These are phyloP conservation scores for Aleiodes alternator DNA, from an alignment of 2,888 invertebrate species.

Conservation along the genomic window DNA sequence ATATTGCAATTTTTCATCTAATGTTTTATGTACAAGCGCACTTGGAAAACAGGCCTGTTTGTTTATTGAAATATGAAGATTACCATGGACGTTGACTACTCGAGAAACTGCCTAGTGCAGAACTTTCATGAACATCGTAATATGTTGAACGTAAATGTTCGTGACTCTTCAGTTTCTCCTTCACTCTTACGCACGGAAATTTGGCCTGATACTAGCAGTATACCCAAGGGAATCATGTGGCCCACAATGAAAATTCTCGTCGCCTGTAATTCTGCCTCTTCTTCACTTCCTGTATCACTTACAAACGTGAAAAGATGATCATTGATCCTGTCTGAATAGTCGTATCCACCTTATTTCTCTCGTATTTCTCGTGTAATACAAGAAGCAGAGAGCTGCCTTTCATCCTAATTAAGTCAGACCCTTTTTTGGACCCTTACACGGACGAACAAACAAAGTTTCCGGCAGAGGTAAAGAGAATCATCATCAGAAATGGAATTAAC, in stretches of 20 bases:
- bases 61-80: conserved; percentile 7
- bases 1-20: conserved; percentile 11
- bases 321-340: conserved; percentile 44
- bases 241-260: conserved; percentile 54
- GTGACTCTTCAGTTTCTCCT: conserved; percentile 8
- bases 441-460: neutral
- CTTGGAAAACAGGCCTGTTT: neutral
- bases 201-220: neutral
- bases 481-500: no score
- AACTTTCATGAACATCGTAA: conserved; percentile 1
- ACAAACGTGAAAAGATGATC: conserved; percentile 53
- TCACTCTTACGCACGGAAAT: conserved; percentile 9
- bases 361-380: conserved; percentile 3
- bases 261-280: conserved; percentile 39
- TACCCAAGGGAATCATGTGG: conserved; percentile 39
- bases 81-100: neutral
- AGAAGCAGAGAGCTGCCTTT: conserved; percentile 19
- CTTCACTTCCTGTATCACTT: conserved; percentile 49
- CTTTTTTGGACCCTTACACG: conserved; percentile 4
- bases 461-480: neutral
- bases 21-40: conserved; percentile 5
- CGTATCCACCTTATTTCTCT: conserved; percentile 38
- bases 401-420: conserved; percentile 34
- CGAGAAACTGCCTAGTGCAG: neutral
- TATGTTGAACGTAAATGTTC: conserved; percentile 14